Evolutionary conservation across 2,888 invertebrate species (phyloP).

Genomic region (Drosophila demipolita): DNA sequence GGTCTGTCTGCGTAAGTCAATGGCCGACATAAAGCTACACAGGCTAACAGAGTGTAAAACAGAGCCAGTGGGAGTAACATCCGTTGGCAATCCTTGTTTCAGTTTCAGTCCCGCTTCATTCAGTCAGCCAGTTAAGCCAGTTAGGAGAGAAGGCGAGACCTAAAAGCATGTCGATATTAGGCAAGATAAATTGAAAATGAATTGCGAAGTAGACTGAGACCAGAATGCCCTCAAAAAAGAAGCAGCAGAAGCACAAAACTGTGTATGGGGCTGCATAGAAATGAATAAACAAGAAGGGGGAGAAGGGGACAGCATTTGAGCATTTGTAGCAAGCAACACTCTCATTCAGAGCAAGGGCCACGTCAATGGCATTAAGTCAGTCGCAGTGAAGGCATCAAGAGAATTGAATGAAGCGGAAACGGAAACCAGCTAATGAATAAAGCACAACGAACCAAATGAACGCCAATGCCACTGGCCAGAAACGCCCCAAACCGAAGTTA

Average conservation of each 20-base stretch:
- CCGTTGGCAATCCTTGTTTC: conserved; percentile 30
- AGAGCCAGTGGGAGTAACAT: conserved; percentile 22
- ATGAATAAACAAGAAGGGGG: conserved; percentile 44
- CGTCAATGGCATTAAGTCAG: conserved; percentile 76
- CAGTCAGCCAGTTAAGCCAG: conserved; percentile 58
- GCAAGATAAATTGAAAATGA: conserved; percentile 81
- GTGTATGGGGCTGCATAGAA: conserved; percentile 46
- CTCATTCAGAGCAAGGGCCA: conserved; percentile 50
- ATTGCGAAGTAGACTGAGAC: conserved; percentile 64
- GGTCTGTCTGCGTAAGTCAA: conserved; percentile 42
- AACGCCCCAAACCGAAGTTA: conserved; percentile 26
- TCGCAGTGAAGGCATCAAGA: conserved; percentile 55
- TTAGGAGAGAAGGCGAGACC: conserved; percentile 50
- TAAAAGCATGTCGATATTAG: conserved; percentile 79
- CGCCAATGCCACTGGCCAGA: conserved; percentile 30
- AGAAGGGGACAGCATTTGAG: conserved; percentile 20
- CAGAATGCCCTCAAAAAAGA: background rate
- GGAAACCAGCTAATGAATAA: conserved; percentile 77
- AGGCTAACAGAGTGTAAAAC: conserved; percentile 7
- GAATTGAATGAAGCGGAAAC: conserved; percentile 79
- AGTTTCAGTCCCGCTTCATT: conserved; percentile 40
- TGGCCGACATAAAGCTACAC: conserved; percentile 21
- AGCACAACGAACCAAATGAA: conserved; percentile 77
- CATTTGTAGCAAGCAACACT: conserved; percentile 30
- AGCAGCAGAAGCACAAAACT: conserved; percentile 29